A percentile compares a stretch with the other conserved stretches of the same genome.
Evolutionary conservation across 2,888 invertebrate species (phyloP).

Genomic region (Malacosoma neustria): DNA sequence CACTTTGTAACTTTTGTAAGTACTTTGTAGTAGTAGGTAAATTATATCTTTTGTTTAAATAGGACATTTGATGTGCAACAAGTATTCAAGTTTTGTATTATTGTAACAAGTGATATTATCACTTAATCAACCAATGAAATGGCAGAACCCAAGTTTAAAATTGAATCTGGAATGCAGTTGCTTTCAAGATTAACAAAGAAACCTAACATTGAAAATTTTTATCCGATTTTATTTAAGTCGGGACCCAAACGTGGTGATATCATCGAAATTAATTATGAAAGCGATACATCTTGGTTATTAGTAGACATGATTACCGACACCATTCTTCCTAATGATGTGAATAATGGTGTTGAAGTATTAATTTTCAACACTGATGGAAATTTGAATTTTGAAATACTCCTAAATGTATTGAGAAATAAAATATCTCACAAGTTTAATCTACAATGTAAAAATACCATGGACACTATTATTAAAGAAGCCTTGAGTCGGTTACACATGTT

Average conservation of each 20-base stretch:
- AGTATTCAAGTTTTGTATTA: too few species aligned
- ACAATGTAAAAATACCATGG: slow-evolving; percentile 9
- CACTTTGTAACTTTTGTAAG: too few species aligned
- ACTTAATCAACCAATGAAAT: slow-evolving; percentile 9
- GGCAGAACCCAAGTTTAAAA: slow-evolving; percentile 29
- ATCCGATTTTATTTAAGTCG: slow-evolving; percentile 54
- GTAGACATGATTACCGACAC: slow-evolving; percentile 47
- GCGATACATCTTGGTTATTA: slow-evolving; percentile 30
- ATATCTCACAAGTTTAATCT: slow-evolving; percentile 5
- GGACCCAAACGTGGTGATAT: slow-evolving; percentile 41
- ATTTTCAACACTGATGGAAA: slow-evolving; percentile 59
- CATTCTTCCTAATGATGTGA: slow-evolving; percentile 29
- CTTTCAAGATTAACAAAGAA: slow-evolving; percentile 64
- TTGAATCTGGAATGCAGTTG: slow-evolving; percentile 77
- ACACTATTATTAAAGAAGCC: slow-evolving; percentile 20
- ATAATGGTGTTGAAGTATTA: slow-evolving; percentile 41
- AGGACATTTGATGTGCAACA: too few species aligned
- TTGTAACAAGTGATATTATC: too few species aligned
- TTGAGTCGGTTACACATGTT: slow-evolving; percentile 38
- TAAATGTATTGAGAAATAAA: slow-evolving; percentile 22
- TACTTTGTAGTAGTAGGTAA: too few species aligned
- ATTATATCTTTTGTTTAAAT: too few species aligned
- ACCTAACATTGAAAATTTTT: slow-evolving; percentile 52
- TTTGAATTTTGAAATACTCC: slow-evolving; percentile 32
- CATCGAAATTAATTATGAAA: slow-evolving; percentile 46